phyloP scores from a whole-genome alignment of 2,797 vertebrate species.

The Sebastes matsubarae region DNA sequence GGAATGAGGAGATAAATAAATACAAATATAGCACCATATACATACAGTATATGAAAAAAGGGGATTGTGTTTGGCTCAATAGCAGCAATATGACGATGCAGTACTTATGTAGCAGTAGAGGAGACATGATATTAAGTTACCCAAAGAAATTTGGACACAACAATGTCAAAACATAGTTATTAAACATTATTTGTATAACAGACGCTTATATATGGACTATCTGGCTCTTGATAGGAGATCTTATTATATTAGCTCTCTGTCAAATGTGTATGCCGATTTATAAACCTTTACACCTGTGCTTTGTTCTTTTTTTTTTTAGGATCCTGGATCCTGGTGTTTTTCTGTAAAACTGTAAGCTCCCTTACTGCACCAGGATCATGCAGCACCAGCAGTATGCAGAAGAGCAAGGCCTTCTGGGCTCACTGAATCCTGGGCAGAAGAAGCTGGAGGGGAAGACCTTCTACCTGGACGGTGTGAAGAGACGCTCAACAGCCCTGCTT shows the following conservation, averaged over 20 bases:
- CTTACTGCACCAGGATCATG: constrained; percentile 53
- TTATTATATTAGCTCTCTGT: neutral
- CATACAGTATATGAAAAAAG: neutral
- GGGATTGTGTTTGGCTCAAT: neutral
- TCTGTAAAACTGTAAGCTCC: neutral
- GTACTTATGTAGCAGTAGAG: neutral
- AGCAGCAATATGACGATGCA: neutral
- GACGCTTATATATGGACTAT: neutral
- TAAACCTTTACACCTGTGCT: neutral
- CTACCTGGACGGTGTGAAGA: constrained; percentile 87
- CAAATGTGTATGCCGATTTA: neutral
- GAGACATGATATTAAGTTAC: neutral
- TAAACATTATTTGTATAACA: neutral
- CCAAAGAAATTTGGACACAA: neutral
- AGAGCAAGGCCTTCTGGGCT: constrained; percentile 54
- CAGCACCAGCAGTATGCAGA: constrained; percentile 44
- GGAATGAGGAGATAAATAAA: neutral
- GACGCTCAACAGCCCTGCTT: constrained; percentile 78
- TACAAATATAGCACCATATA: neutral
- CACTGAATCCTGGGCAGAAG: constrained; percentile 60
- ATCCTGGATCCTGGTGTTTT: constrained; percentile 35
- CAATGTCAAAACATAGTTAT: neutral
- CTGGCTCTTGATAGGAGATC: neutral
- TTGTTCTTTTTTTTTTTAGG: neutral
- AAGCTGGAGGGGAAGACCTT: constrained; percentile 87